Conservation (phyloP, 1,140 invertebrate species). For the Agrypnia vestita region DNA sequence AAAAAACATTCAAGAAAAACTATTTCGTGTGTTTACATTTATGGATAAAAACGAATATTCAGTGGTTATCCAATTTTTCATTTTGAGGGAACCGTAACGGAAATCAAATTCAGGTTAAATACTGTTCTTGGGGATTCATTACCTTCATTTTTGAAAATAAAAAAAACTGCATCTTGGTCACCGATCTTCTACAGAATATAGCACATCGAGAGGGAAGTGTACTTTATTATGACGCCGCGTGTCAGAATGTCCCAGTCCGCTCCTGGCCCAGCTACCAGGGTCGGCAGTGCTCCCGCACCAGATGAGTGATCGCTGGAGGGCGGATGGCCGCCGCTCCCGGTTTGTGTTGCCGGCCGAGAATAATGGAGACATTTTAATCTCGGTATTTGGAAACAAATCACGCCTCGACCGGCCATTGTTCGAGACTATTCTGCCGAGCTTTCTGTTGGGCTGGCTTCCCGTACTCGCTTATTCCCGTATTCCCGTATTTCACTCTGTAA, state of each 20-base stretch:
- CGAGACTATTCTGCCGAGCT: constrained; percentile 36
- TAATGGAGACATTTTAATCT: constrained; percentile 54
- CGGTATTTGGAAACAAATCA: constrained; percentile 56
- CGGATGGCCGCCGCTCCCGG: constrained; percentile 44
- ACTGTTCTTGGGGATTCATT: too few species aligned
- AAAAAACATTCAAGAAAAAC: too few species aligned
- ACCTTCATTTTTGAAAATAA: too few species aligned
- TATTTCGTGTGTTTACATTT: too few species aligned
- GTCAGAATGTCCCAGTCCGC: neutral
- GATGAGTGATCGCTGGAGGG: constrained; percentile 48
- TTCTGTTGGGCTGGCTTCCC: constrained; percentile 22
- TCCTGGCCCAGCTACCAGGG: neutral
- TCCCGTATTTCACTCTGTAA: constrained; percentile 37
- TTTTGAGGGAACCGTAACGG: too few species aligned
- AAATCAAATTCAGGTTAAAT: too few species aligned
- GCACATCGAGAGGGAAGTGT: too few species aligned
- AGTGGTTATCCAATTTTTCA: too few species aligned
- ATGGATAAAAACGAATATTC: too few species aligned
- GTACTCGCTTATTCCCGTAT: neutral
- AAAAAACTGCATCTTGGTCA: too few species aligned
- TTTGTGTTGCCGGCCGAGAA: constrained; percentile 33
- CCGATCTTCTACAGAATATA: too few species aligned
- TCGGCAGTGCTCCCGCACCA: constrained; percentile 10
- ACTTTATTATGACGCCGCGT: too few species aligned
- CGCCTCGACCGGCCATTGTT: constrained; percentile 50